Base-by-base conservation (phyloP, 2,888 invertebrate genomes). In the Physocephala rufipes region DNA sequence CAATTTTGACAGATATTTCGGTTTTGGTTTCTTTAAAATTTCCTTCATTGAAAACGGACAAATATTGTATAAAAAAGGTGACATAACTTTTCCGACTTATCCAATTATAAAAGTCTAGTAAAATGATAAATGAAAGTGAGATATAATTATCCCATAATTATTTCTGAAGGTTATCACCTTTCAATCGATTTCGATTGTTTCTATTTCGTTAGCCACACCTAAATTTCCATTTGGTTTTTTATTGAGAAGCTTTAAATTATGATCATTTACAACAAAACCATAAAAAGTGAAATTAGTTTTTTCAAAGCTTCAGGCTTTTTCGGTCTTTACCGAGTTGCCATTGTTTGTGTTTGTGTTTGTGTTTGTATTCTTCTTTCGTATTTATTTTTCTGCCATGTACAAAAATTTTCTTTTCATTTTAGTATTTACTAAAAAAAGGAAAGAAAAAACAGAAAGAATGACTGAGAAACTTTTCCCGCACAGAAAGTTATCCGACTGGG, bases 401-500 rank as follows among this genome's bases (percentile, higher is more conserved):
- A 49, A 49, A 49, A 3, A 58, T 59, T 59, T 59, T 59, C 49
- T 59, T 26, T 47, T 26, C 26, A 47, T 26, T 43, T 36, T 36
- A 13, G 21, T 45, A 45, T 47, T 5, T n/a, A 28, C 26, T 28
- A 26, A 15, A 16, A 2, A 16, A 15, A 26, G n/a, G 15, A 59
- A 12, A 26, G 26, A 30, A 9, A 16, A 19, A 16, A 47, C 15
- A 49, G 26, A 64, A 15, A 43, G 47, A 62, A 62, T 21, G 43
- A 62, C 15, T 21, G 30, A 47, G 65, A 26, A 65, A 65, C 28
- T 28, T 65, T 65, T 36, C 30, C 30, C 51, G n/a, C 36, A n/a
- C 51, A 65, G 65, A 65, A 53, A 65, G 65, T 65, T 28, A 53
- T 53, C 51, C 53, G 65, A 65, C 65, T 19, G 51, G 65, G 19